These are phyloP conservation scores for Ophioninae sp. DNA, from an alignment of 2,888 invertebrate genomes.

Conservation along the genomic window DNA sequence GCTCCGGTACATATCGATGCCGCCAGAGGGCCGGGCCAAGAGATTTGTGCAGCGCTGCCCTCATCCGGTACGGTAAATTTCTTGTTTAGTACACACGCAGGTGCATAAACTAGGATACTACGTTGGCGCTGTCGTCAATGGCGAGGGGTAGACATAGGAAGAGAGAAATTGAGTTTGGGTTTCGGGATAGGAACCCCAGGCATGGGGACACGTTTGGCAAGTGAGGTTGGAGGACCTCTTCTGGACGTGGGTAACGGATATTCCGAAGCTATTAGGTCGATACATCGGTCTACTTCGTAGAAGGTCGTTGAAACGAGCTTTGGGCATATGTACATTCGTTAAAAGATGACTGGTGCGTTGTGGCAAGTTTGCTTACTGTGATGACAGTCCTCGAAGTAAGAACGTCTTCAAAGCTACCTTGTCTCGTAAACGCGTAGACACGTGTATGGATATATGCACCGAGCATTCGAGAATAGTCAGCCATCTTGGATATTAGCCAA, in stretches of 20 bases:
- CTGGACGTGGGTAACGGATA: neutral
- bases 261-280: slow-evolving; percentile 6
- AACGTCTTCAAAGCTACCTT: slow-evolving; percentile 9
- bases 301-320: neutral
- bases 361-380: neutral
- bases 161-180: slow-evolving; percentile 31
- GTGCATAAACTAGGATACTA: slow-evolving; percentile 49
- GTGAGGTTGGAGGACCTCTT: slow-evolving; percentile 8
- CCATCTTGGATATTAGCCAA: slow-evolving; percentile 81
- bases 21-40: slow-evolving; percentile 29
- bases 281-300: neutral
- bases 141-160: slow-evolving; percentile 26
- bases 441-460: slow-evolving; percentile 22
- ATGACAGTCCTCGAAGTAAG: neutral
- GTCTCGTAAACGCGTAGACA: slow-evolving; percentile 14
- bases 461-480: slow-evolving; percentile 73
- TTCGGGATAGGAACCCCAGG: slow-evolving; percentile 27
- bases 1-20: slow-evolving; percentile 24
- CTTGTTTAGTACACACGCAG: slow-evolving; percentile 66
- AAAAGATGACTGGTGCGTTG: neutral
- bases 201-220: slow-evolving; percentile 61
- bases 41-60: slow-evolving; percentile 30
- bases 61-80: slow-evolving; percentile 70
- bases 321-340: neutral
- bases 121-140: slow-evolving; percentile 44